Evolutionary conservation across 2,888 invertebrate species (phyloP).

Genomic region (Campoplex capitator): DNA sequence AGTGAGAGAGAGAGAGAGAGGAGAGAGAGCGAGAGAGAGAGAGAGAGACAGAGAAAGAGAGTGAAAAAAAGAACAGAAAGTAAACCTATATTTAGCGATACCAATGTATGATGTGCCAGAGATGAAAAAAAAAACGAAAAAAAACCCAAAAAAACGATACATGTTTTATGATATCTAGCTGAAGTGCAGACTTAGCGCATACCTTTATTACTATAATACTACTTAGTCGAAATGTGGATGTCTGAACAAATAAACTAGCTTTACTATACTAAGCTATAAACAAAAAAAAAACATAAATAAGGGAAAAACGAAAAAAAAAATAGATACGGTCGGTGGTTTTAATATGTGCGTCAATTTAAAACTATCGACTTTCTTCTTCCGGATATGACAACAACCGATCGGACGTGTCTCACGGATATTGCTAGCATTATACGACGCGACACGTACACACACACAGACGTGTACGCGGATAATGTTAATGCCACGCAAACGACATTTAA

Average conservation of each 20-base stretch:
- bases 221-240: conserved; percentile 85
- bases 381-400: conserved; percentile 84
- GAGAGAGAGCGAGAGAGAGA: neutral
- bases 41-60: too few relatives aligned
- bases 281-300: conserved; percentile 73
- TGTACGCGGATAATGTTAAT: conserved; percentile 74
- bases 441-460: conserved; percentile 8
- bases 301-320: conserved; percentile 65
- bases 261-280: conserved; percentile 84
- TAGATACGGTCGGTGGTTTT: conserved; percentile 76
- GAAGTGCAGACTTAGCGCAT: conserved; percentile 85
- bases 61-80: conserved; percentile 72
- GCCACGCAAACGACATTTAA: conserved; percentile 79
- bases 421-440: conserved; percentile 78
- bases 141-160: conserved; percentile 78
- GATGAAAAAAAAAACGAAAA: conserved; percentile 73
- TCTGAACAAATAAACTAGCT: conserved; percentile 85
- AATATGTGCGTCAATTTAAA: conserved; percentile 74
- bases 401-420: conserved; percentile 83
- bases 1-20: conserved; percentile 36
- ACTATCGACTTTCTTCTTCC: conserved; percentile 80
- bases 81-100: conserved; percentile 84
- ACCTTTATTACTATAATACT: conserved; percentile 85
- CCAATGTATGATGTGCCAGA: conserved; percentile 85
- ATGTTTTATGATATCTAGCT: conserved; percentile 85